Evolutionary conservation across 1,140 invertebrate species (phyloP), one percentile per base, ranked within the genome.

Genomic region (Oncopodura yosiiana): DNA sequence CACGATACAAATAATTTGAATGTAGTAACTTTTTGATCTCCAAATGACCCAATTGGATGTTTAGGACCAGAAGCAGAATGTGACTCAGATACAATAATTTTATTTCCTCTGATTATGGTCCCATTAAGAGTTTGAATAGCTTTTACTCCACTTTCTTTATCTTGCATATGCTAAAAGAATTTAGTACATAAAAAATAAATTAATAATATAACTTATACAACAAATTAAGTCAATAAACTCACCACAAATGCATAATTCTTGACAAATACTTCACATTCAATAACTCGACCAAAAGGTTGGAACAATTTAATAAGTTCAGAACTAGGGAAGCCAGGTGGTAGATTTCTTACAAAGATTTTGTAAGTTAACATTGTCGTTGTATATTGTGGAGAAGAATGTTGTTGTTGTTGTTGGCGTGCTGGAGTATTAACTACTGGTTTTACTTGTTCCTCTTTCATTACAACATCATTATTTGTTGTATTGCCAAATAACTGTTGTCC

Each of bases 1-100:
- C 74, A 74, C 1, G 74, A 74, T 39, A 77, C 67, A 62, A 72
- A 77, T 14, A 77, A 65, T 62, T 77, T 77, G 49, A 61, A 65
- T 30, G 46, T 56, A 23, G 41, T 29, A 18, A 56, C 54, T 45
- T 45, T 56, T 19, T 49, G 46, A 23, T 34, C 27, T 21, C 44
- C 44, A 14, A 24, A 46, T 18, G 16, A 32, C 19, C 44, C 44
- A 46, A 46, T 46, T 2, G 44, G 44, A 21, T 46, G 44, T 11
- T 46, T 46, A 30, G n/a, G n/a, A n/a, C n/a, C n/a, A n/a, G n/a
- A n/a, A n/a, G n/a, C n/a, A n/a, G n/a, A n/a, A n/a, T n/a, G n/a
- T n/a, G n/a, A n/a, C n/a, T n/a, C n/a, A n/a, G n/a, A n/a, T n/a
- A n/a, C n/a, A n/a, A n/a, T n/a, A n/a, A n/a, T n/a, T n/a, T n/a